These are phyloP conservation scores for Pyrrhura leucotis DNA, from an alignment of 2,797 vertebrate species.

Conservation along the genomic window DNA sequence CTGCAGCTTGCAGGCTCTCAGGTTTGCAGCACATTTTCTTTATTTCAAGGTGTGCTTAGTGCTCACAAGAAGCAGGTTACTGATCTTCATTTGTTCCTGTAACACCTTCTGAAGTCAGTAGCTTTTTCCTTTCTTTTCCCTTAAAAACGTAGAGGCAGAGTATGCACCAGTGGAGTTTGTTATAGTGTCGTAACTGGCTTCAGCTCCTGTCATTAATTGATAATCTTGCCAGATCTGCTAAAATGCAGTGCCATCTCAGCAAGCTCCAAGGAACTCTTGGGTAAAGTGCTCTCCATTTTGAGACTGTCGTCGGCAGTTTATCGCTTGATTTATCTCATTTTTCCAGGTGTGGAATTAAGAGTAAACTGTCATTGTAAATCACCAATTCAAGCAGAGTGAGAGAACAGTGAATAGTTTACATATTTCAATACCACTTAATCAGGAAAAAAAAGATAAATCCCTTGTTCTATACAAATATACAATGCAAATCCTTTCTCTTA, in stretches of 20 bases:
- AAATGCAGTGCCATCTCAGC: conserved; percentile 41
- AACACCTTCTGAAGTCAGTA: not conserved
- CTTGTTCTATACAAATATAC: not conserved
- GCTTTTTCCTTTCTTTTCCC: not conserved
- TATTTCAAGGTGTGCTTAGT: accelerated
- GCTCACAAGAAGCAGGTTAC: not conserved
- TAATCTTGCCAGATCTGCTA: not conserved
- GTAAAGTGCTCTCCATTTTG: conserved; percentile 21
- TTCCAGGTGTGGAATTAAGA: conserved; percentile 64
- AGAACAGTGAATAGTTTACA: not conserved
- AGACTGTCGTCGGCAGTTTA: not conserved
- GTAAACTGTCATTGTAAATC: conserved; percentile 64
- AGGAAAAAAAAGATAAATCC: not conserved
- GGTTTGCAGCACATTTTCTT: not conserved
- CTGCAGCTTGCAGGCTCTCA: not conserved
- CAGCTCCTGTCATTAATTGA: conserved; percentile 32
- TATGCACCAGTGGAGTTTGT: not conserved
- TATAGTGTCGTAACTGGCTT: not conserved
- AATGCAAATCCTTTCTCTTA: conserved; percentile 1
- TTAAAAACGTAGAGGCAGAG: not conserved
- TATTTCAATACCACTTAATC: conserved; percentile 42
- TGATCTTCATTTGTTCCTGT: not conserved
- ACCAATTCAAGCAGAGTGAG: conserved; percentile 18
- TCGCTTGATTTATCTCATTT: conserved; percentile 68
- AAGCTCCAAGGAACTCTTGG: conserved; percentile 33